Evolutionary conservation across 2,797 vertebrate species (phyloP), one percentile per base, ranked within the genome.

Genomic region (Trichosurus vulpecula): DNA sequence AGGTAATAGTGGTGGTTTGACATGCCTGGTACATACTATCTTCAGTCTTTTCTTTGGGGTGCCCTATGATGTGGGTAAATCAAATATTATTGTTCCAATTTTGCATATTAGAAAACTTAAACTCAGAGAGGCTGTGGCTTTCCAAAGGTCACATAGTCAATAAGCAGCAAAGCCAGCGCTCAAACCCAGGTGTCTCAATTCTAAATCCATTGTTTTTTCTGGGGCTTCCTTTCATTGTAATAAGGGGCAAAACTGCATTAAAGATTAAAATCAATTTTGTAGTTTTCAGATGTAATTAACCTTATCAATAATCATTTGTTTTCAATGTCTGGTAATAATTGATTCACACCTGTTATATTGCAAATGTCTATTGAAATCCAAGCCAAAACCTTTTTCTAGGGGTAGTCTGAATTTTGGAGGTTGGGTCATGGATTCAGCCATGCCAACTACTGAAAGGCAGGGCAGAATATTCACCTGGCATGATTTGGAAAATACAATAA

Each of bases 191-290:
- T 81, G 22, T 81, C 66, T 74, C 47, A 66, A 81, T 4, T 47
- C n/a, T 41, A 81, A 47, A 41, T 22, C 13, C n/a, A 81, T 25
- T 81, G 66, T 47, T 81, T n/a, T 81, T 81, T 81, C 66, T 25
- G 19, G 9, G n/a, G 2, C n/a, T 25, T 94, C 31, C 94, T 94
- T 92, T 93, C 47, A 61, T 90, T 93, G 13, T 95, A 9, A 25
- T 93, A 90, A 94, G 91, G 52, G 92, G 90, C 27, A 95, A n/a
- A 55, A 87, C 90, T 81, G 29, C 54, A 90, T 90, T 92, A 96
- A 94, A 95, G 92, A 90, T 52, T 94, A 92, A 22, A 92, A 87
- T 90, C 94, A 94, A 96, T 96, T 95, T 97, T 93, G 66, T 96
- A 6, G 22, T 95, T 97, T 96, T 97, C 93, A 95, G 56, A 94